Evolutionary conservation across 2,888 invertebrate species (phyloP), one percentile per base, ranked within the genome.

Genomic region (Diarsia mendica): DNA sequence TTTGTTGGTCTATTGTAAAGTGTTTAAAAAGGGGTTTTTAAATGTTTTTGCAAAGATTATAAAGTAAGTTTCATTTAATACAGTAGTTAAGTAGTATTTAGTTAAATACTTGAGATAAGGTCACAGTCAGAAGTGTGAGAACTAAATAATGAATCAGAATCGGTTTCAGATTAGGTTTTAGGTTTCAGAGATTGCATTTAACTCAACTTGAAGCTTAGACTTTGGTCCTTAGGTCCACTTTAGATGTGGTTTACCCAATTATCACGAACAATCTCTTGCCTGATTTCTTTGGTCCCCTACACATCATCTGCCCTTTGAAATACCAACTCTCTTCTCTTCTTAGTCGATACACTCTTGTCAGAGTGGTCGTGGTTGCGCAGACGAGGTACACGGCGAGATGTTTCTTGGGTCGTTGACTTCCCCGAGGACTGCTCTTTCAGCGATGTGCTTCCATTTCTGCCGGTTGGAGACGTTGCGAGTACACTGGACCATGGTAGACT

Each of bases 61-160:
- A 4, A 23, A n/a, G n/a, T 67, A 33, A 48, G 28, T 58, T 23
- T 60, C 2, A 10, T 72, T 18, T 20, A 58, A 46, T 65, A 68
- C 77, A 71, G 82, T 76, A 76, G 69, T 80, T 81, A 71, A 77
- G 77, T 68, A 72, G 67, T 9, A 18, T 69, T 72, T 60, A 72
- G 39, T 39, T 49, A 44, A 66, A 69, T 82, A 48, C 67, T 79
- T 75, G 48, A 72, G 67, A 55, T 74, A 44, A 53, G 5, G 5
- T 48, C 13, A 23, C 3, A 13, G 20, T 60, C n/a, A 61, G 65
- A 58, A 63, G 65, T 66, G 71, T 71, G 79, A 51, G 51, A 71
- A 67, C 9, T 11, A 10, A 46, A 55, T 18, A 49, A 18, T 15
- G 55, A n/a, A 23, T 33, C n/a, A 53, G 11, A 33, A 60, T 33